Evolutionary conservation across 2,113 vertebrate genomes (phyloP).

Genomic region (Nannospalax galili): DNA sequence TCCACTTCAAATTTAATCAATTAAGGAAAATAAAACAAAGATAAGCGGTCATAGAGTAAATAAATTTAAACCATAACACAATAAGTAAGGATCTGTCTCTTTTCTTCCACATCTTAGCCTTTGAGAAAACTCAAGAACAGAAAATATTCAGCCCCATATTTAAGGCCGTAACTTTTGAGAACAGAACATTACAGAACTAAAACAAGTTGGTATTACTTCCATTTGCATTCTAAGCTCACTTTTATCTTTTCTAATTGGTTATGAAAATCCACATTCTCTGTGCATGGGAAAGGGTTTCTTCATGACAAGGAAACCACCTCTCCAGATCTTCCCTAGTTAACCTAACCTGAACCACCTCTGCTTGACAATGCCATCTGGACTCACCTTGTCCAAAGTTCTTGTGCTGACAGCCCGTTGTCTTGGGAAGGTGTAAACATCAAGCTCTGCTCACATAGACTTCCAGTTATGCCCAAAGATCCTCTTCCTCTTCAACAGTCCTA

Average conservation of each 20-base stretch:
- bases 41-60: no score
- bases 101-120: background rate
- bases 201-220: background rate
- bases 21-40: no score
- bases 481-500: background rate
- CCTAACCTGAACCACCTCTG: background rate
- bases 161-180: background rate
- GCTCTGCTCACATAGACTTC: no score
- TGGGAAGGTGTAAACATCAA: background rate
- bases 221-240: background rate
- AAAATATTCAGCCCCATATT: background rate
- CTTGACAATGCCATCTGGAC: background rate
- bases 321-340: background rate
- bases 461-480: no score
- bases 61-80: no score
- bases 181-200: background rate
- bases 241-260: background rate
- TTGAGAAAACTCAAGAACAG: no score
- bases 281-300: background rate
- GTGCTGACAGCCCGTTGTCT: background rate
- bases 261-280: background rate
- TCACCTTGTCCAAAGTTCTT: background rate
- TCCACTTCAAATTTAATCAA: no score
- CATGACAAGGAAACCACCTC: background rate
- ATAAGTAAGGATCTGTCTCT: no score